phyloP scores from a whole-genome alignment of 1,140 invertebrate species.

The Philopotamus ludificatus region DNA sequence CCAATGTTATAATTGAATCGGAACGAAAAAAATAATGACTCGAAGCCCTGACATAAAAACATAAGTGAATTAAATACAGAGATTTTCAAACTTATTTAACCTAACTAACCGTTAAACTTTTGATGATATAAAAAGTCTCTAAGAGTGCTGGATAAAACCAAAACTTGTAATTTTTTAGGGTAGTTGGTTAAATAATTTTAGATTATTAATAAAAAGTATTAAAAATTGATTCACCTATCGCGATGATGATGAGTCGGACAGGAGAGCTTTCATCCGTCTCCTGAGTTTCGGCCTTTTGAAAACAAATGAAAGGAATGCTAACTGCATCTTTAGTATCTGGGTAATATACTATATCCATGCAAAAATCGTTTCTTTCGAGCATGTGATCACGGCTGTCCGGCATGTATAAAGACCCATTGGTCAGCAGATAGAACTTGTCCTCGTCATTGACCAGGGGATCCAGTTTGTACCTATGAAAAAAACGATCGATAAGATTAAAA shows the following conservation, averaged over 20 bases:
- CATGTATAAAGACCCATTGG: constrained; percentile 60
- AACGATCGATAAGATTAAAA: constrained; percentile 6
- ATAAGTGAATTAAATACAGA: no score
- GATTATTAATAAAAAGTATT: no score
- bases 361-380: constrained; percentile 57
- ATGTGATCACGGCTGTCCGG: constrained; percentile 51
- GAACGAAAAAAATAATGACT: no score
- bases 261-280: neutral
- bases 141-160: no score
- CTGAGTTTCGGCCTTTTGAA: constrained; percentile 45
- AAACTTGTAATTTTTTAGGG: no score
- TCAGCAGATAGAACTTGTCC: constrained; percentile 59
- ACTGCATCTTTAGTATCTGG: constrained; percentile 45
- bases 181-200: no score
- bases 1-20: no score
- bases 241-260: constrained; percentile 17
- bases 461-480: constrained; percentile 54
- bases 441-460: constrained; percentile 52
- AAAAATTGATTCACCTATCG: constrained; percentile 17
- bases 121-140: no score
- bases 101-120: no score
- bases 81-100: no score
- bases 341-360: constrained; percentile 51
- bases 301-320: constrained; percentile 54
- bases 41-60: no score